Percentiles rank a stretch among this genome's conserved stretches.
These are phyloP conservation scores for Chamaea fasciata DNA, from an alignment of 2,113 vertebrate genomes.

Conservation along the genomic window DNA sequence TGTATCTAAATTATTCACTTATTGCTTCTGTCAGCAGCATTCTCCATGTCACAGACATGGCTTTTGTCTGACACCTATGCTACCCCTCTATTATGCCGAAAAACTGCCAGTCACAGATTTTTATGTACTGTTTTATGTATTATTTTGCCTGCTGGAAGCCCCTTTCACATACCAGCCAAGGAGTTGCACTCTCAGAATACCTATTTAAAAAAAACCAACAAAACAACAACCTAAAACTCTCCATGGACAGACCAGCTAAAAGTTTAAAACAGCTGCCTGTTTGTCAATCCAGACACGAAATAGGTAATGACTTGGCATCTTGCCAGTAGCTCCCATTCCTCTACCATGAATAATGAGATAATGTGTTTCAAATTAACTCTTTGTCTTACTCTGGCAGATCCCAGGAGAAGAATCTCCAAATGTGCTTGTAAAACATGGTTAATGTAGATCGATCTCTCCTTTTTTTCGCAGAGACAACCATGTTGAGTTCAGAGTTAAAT, in stretches of 20 bases:
- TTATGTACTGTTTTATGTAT: not conserved
- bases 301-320: not conserved
- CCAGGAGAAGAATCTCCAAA: not conserved
- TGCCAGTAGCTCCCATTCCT: not conserved
- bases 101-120: not conserved
- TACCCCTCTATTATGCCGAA: not conserved
- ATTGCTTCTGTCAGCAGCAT: not conserved
- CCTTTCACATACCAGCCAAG: not conserved
- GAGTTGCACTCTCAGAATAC: not conserved
- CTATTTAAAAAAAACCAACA: not conserved
- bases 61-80: not conserved
- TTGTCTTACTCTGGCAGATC: not conserved
- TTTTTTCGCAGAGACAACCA: not conserved
- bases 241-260: not conserved
- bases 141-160: not conserved
- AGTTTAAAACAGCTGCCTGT: not conserved
- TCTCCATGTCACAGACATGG: not conserved
- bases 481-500: not conserved
- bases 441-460: not conserved
- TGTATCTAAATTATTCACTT: not conserved
- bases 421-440: not conserved
- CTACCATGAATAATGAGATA: not conserved
- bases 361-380: constrained; percentile 3
- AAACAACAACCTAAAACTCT: not conserved
- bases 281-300: not conserved